Percentiles rank a stretch among this genome's conserved stretches.
Evolutionary conservation across 1,140 invertebrate species (phyloP).

Genomic region (Drosophila willistoni): DNA sequence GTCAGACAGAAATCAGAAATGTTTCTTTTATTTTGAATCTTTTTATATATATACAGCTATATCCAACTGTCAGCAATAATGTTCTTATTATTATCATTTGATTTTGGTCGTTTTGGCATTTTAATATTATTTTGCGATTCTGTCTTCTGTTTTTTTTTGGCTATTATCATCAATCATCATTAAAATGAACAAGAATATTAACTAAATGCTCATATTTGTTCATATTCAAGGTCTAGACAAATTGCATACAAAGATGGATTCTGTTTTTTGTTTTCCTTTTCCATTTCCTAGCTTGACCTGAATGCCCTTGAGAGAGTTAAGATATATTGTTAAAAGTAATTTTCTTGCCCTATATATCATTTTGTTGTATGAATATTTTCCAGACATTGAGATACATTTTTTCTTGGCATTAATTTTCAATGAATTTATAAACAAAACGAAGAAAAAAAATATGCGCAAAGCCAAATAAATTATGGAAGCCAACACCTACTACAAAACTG

Average conservation of each 20-base stretch:
- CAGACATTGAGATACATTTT: constrained; percentile 34
- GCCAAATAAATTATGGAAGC: constrained; percentile 63
- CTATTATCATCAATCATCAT: constrained; percentile 40
- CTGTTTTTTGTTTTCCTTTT: background rate
- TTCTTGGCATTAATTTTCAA: constrained; percentile 50
- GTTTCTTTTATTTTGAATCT: background rate
- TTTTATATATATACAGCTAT: background rate
- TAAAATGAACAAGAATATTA: background rate
- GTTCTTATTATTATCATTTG: constrained; percentile 12
- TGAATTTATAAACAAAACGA: constrained; percentile 69
- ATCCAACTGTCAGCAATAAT: constrained; percentile 34
- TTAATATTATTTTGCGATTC: constrained; percentile 30
- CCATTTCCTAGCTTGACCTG: constrained; percentile 28
- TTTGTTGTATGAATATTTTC: constrained; percentile 14
- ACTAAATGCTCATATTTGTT: constrained; percentile 6
- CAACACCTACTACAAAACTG: constrained; percentile 45
- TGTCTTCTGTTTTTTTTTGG: constrained; percentile 4
- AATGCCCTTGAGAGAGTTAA: constrained; percentile 31
- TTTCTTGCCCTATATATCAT: background rate
- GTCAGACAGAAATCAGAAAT: too few relatives aligned
- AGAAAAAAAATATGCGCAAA: constrained; percentile 38
- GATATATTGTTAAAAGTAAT: constrained; percentile 12
- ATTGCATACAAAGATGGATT: constrained; percentile 35
- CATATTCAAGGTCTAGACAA: constrained; percentile 39
- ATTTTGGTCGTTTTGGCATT: background rate